phyloP scores from a whole-genome alignment of 2,797 vertebrate species.

The Pampus argenteus region DNA sequence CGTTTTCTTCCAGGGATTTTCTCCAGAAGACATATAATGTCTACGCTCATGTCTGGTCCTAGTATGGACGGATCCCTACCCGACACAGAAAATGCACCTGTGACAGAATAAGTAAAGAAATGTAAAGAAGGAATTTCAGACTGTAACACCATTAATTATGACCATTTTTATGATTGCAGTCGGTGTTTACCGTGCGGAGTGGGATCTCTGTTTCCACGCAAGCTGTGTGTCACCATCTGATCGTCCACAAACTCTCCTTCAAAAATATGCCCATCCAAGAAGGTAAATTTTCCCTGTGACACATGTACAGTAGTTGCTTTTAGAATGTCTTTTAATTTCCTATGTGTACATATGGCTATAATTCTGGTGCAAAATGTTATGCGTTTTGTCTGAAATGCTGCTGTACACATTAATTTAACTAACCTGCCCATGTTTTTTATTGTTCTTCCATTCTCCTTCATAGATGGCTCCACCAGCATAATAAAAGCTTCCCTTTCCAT shows the following conservation, averaged over 20 bases:
- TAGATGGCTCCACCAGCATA: conserved; percentile 90
- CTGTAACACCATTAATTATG: neutral
- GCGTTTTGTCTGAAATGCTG: neutral
- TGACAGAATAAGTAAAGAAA: conserved; percentile 8
- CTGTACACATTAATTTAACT: neutral
- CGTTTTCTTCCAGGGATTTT: conserved; percentile 76
- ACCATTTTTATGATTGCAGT: no score
- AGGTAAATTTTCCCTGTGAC: conserved; percentile 86
- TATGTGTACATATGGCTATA: neutral
- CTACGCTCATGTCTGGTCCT: conserved; percentile 82
- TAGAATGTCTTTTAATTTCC: neutral
- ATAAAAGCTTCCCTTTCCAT: conserved; percentile 87
- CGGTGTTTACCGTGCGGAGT: conserved; percentile 75
- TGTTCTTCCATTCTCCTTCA: conserved; percentile 86
- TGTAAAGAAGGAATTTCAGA: neutral
- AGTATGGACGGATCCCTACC: conserved; percentile 43
- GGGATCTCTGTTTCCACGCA: conserved; percentile 33
- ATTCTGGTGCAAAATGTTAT: no score
- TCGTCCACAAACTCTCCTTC: conserved; percentile 86
- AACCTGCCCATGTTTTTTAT: conserved; percentile 91
- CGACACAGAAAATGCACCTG: conserved; percentile 42
- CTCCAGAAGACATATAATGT: conserved; percentile 81
- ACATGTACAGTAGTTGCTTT: neutral
- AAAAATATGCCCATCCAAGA: conserved; percentile 84
- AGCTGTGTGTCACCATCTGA: conserved; percentile 60